Evolutionary conservation across 1,140 invertebrate genomes (phyloP).

Genomic region (Papilio aristodemus): DNA sequence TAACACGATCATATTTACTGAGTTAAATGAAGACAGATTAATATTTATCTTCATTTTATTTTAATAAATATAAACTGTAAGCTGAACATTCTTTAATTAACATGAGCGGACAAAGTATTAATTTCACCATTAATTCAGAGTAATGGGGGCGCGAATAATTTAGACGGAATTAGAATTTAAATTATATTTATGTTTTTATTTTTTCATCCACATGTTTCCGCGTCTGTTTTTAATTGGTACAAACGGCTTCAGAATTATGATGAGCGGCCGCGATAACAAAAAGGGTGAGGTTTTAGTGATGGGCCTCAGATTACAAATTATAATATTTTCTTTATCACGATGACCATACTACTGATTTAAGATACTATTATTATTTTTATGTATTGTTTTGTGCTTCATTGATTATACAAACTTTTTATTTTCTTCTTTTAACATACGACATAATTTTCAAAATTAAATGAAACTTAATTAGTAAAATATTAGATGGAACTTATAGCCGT

Average conservation of each 20-base stretch:
- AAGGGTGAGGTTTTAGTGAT: constrained; percentile 40
- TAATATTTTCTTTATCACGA: constrained; percentile 33
- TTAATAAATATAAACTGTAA: constrained; percentile 34
- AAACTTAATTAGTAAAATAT: too few species aligned
- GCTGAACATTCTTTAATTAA: constrained; percentile 62
- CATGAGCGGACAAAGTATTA: constrained; percentile 76
- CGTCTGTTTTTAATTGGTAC: constrained; percentile 64
- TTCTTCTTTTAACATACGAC: too few species aligned
- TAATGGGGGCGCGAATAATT: constrained; percentile 71
- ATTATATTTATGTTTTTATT: constrained; percentile 73
- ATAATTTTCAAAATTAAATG: too few species aligned
- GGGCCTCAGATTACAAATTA: constrained; percentile 36
- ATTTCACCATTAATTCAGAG: constrained; percentile 77
- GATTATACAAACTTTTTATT: too few species aligned
- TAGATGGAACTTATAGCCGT: too few species aligned
- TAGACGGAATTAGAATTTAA: constrained; percentile 67
- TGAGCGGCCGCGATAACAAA: constrained; percentile 62
- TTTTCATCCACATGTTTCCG: constrained; percentile 61
- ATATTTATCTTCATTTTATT: constrained; percentile 16
- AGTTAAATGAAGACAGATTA: constrained; percentile 13
- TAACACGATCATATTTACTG: constrained; percentile 21
- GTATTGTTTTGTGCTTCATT: too few species aligned
- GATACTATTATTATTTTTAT: too few species aligned
- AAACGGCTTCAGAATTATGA: constrained; percentile 65
- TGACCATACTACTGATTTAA: neutral